Conservation (phyloP, 2,888 invertebrate species). For the Eupithecia tripunctaria region DNA sequence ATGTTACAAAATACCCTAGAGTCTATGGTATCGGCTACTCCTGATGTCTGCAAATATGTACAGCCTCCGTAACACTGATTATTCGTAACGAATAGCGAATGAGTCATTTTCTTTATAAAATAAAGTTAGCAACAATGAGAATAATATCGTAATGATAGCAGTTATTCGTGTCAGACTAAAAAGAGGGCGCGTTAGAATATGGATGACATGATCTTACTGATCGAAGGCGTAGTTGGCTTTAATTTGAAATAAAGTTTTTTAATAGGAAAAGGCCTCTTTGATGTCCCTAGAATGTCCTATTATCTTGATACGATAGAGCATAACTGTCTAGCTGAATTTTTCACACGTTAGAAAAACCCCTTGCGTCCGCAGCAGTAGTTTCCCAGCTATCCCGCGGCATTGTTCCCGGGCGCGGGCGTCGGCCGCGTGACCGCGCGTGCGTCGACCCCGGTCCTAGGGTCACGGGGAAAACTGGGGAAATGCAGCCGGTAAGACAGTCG, state of each 20-base stretch:
- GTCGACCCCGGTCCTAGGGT: constrained; percentile 43
- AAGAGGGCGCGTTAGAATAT: background rate
- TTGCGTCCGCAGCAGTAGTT: background rate
- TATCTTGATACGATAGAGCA: background rate
- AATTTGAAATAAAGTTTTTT: background rate
- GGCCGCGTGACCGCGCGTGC: constrained; percentile 44
- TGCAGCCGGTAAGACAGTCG: constrained; percentile 14
- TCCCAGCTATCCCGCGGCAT: constrained; percentile 19
- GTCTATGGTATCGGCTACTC: background rate
- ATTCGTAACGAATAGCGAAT: background rate
- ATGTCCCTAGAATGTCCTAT: background rate
- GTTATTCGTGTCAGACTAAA: background rate
- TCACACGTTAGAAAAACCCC: background rate
- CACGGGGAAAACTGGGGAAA: constrained; percentile 23
- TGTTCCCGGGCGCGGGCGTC: constrained; percentile 42
- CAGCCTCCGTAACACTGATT: too few relatives aligned
- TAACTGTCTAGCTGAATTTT: background rate
- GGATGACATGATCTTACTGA: background rate
- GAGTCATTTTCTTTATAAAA: background rate
- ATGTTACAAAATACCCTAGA: background rate
- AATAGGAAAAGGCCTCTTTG: background rate
- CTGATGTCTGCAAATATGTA: background rate
- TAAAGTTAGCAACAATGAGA: background rate
- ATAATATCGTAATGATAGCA: too few relatives aligned
- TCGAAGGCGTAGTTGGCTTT: background rate